phyloP scores from a whole-genome alignment of 2,888 invertebrate genomes.

The Apamea sordens region DNA sequence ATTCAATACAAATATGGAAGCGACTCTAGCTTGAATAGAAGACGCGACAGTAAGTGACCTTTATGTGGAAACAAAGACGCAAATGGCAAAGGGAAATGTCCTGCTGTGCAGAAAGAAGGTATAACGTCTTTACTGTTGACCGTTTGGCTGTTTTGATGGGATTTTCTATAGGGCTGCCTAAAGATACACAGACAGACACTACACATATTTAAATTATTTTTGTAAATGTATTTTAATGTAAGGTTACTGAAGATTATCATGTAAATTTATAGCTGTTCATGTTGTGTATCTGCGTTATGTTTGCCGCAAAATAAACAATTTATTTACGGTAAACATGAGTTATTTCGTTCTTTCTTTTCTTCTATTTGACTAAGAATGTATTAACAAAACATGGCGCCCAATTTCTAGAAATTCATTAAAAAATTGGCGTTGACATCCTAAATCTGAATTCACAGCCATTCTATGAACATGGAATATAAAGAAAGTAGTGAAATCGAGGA shows the following conservation, averaged over 20 bases:
- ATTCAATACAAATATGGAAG: slow-evolving; percentile 79
- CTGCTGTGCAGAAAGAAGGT: slow-evolving; percentile 80
- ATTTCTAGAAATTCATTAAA: not conserved
- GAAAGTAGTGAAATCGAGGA: too few relatives aligned
- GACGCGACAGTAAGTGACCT: slow-evolving; percentile 83
- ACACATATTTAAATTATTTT: not conserved
- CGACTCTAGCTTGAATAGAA: slow-evolving; percentile 77
- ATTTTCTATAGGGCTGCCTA: slow-evolving; percentile 76
- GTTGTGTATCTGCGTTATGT: not conserved
- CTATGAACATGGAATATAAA: not conserved
- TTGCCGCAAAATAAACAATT: too few relatives aligned
- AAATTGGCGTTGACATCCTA: not conserved
- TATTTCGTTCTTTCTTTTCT: not conserved
- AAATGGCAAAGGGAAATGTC: slow-evolving; percentile 81
- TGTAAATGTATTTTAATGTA: too few relatives aligned
- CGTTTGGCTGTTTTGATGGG: slow-evolving; percentile 75
- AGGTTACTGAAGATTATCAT: not conserved
- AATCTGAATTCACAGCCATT: not conserved
- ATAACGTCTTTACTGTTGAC: slow-evolving; percentile 85
- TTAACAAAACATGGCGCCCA: not conserved
- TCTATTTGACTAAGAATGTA: not conserved
- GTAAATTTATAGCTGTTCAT: not conserved
- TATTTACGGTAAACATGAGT: not conserved
- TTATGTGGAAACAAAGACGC: slow-evolving; percentile 78
- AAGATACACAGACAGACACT: not conserved